These are phyloP conservation scores for Nansenia antarctica DNA, from an alignment of 2,113 vertebrate species.

Conservation along the genomic window DNA sequence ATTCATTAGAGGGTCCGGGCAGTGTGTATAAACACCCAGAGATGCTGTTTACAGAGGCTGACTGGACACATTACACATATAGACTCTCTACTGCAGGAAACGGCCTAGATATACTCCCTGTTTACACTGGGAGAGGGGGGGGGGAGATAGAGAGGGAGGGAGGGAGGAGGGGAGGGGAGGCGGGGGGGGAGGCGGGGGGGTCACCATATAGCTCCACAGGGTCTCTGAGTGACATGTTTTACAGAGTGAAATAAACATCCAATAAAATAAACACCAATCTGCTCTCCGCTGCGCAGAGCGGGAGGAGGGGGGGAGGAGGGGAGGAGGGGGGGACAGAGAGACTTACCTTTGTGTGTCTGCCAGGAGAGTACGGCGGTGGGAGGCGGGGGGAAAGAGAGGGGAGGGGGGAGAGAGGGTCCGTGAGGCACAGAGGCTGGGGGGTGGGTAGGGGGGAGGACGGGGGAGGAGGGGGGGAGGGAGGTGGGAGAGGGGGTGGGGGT, in stretches of 20 bases:
- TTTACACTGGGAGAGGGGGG: slow-evolving; percentile 61
- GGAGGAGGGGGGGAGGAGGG: neutral
- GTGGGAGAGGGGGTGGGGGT: neutral
- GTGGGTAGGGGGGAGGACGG: neutral
- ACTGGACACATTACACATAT: slow-evolving; percentile 81
- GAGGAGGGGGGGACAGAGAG: neutral
- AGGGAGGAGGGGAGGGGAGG: neutral
- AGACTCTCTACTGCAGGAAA: slow-evolving; percentile 74
- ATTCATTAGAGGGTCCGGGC: slow-evolving; percentile 80
- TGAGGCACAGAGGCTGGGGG: neutral
- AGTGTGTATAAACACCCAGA: slow-evolving; percentile 79
- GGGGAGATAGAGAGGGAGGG: slow-evolving; percentile 12
- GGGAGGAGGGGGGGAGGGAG: neutral
- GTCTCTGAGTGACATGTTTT: slow-evolving; percentile 69
- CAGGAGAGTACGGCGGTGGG: neutral
- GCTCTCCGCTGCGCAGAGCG: slow-evolving; percentile 21
- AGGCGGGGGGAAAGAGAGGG: neutral
- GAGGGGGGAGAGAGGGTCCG: neutral
- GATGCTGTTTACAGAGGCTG: slow-evolving; percentile 80
- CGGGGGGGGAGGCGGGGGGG: neutral
- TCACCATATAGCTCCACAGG: slow-evolving; percentile 43
- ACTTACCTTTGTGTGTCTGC: neutral
- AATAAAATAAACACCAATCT: slow-evolving; percentile 67
- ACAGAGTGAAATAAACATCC: slow-evolving; percentile 70
- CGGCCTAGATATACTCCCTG: slow-evolving; percentile 68